Evolutionary conservation across 1,140 invertebrate species (phyloP).

Genomic region (Euschistus heros): DNA sequence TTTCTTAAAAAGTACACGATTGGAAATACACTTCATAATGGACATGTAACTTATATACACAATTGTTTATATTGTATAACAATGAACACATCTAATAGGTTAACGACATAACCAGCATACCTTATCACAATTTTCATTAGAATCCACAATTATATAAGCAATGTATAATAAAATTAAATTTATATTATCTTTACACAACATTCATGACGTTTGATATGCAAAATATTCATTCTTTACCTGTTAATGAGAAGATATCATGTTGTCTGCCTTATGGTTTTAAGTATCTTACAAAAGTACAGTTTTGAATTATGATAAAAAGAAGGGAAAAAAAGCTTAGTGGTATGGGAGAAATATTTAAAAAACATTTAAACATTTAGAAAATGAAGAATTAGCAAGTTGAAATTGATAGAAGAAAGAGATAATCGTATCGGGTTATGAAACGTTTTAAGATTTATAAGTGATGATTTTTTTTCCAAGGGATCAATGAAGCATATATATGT

Average conservation of each 20-base stretch:
- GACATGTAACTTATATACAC: slow-evolving; percentile 18
- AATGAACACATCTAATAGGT: slow-evolving; percentile 26
- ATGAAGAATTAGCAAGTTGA: too few relatives aligned
- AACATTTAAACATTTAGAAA: not conserved
- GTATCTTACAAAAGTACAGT: not conserved
- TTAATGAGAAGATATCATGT: not conserved
- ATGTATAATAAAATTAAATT: slow-evolving; percentile 7
- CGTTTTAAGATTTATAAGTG: too few relatives aligned
- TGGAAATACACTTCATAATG: not conserved
- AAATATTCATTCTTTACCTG: slow-evolving; percentile 18
- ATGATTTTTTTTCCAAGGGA: too few relatives aligned
- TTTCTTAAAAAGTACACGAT: slow-evolving; percentile 1
- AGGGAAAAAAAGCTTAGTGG: not conserved
- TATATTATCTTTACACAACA: slow-evolving; percentile 12
- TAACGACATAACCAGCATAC: slow-evolving; percentile 18
- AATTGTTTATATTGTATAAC: slow-evolving; percentile 24
- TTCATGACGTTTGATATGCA: slow-evolving; percentile 22
- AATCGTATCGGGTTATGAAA: too few relatives aligned
- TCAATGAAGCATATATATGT: too few relatives aligned
- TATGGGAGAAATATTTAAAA: not conserved
- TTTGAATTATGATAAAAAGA: not conserved
- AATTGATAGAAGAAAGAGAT: too few relatives aligned
- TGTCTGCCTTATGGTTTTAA: not conserved
- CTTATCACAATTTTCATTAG: slow-evolving; percentile 26
- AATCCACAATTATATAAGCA: slow-evolving; percentile 4